A percentile compares a stretch with the other conserved stretches of the same genome.
Evolutionary conservation across 30 jellyfish, hydroid and myxozoan genomes (phyloP).

Genomic region (Clytia hemisphaerica): DNA sequence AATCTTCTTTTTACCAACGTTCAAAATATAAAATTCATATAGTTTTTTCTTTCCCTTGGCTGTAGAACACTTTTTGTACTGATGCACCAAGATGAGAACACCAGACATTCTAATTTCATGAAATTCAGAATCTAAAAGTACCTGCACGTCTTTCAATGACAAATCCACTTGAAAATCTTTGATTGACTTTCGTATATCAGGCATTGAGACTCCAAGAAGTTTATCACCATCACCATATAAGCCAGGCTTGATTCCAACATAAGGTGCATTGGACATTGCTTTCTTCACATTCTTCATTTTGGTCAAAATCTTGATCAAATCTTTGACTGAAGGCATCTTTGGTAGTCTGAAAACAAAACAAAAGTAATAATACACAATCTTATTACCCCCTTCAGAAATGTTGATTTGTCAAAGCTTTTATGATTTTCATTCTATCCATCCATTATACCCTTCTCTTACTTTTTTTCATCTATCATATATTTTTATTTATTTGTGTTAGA

Average conservation of each 20-base stretch:
- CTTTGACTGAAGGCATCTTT: too few relatives aligned
- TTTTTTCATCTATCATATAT: too few relatives aligned
- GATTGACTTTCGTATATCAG: neutral
- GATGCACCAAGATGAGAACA: neutral
- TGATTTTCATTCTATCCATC: too few relatives aligned
- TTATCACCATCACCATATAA: slow-evolving; percentile 2
- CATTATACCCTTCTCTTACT: too few relatives aligned
- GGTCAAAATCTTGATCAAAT: neutral
- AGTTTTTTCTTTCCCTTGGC: neutral
- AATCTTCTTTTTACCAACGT: neutral
- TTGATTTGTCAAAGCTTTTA: too few relatives aligned
- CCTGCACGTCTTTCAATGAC: neutral
- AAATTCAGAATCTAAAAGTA: neutral
- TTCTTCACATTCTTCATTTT: slow-evolving; percentile 1
- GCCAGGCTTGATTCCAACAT: slow-evolving; percentile 12
- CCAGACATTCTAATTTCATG: slow-evolving; percentile 3
- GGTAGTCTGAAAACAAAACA: too few relatives aligned
- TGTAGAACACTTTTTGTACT: neutral
- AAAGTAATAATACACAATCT: too few relatives aligned
- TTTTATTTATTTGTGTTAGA: too few relatives aligned
- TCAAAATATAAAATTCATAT: neutral
- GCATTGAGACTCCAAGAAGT: slow-evolving; percentile 6
- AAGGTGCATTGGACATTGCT: slow-evolving; percentile 10
- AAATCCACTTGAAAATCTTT: neutral
- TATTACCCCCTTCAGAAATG: too few relatives aligned